Evolutionary conservation across 2,113 vertebrate species (phyloP).

Genomic region (Mobula hypostoma): DNA sequence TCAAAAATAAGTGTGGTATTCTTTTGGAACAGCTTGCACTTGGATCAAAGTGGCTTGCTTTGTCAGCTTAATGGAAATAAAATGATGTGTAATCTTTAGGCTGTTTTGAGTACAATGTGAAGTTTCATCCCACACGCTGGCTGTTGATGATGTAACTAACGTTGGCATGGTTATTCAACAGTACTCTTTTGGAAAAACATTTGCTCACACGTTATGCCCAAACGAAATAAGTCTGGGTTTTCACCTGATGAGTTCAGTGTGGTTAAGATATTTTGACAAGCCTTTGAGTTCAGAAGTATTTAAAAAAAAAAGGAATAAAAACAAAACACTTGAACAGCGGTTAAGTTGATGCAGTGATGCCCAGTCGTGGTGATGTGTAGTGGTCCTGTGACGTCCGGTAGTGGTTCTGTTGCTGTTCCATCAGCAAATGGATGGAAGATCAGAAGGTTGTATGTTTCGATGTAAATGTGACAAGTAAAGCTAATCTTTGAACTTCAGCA

Average conservation of each 20-base stretch:
- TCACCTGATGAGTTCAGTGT: neutral
- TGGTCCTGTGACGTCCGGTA: too few relatives aligned
- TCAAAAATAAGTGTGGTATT: neutral
- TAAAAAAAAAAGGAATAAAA: neutral
- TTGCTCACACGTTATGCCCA: neutral
- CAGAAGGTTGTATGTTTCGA: too few relatives aligned
- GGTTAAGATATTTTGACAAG: neutral
- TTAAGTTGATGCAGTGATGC: neutral
- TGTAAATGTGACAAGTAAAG: too few relatives aligned
- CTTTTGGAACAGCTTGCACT: neutral
- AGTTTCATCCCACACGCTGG: neutral
- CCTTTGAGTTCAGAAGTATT: neutral
- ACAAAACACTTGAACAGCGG: neutral
- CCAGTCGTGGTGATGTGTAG: too few relatives aligned
- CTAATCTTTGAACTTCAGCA: too few relatives aligned
- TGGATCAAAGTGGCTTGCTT: neutral
- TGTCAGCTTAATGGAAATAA: neutral
- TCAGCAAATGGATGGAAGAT: too few relatives aligned
- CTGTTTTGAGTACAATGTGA: neutral
- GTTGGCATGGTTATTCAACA: neutral
- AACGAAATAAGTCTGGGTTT: neutral
- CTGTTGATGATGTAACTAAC: neutral
- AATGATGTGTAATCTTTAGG: neutral
- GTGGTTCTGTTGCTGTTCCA: neutral
- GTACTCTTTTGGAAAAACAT: neutral